Evolutionary conservation across 64 coral and sea anemone genomes (phyloP).

Genomic region (Orbicella faveolata): DNA sequence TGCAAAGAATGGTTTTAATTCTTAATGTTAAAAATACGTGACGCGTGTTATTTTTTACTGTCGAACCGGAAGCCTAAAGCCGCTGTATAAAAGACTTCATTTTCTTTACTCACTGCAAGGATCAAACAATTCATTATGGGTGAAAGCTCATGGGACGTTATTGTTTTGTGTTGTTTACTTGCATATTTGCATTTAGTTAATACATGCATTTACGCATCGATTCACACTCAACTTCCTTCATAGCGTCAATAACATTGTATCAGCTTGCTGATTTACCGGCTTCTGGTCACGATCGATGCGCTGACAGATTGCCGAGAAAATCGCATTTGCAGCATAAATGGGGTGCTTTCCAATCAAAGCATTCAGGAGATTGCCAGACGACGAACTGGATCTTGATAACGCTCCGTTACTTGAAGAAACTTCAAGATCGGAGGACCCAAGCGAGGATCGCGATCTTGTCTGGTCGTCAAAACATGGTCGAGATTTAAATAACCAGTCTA

Average conservation of each 20-base stretch:
- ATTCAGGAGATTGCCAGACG: background rate
- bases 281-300: too few species aligned
- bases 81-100: background rate
- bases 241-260: background rate
- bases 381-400: slow-evolving; percentile 13
- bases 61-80: background rate
- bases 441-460: background rate
- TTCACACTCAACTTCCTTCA: background rate
- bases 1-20: too few species aligned
- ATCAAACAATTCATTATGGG: background rate
- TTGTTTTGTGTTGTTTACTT: background rate
- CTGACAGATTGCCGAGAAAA: background rate
- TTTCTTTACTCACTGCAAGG: background rate
- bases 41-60: too few species aligned
- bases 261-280: too few species aligned
- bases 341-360: slow-evolving; percentile 19
- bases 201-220: background rate
- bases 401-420: slow-evolving; percentile 19
- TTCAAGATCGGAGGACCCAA: background rate
- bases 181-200: background rate
- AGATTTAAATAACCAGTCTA: background rate
- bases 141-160: background rate
- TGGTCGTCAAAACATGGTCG: background rate
- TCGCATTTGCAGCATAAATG: background rate
- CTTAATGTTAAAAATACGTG: too few species aligned